Conservation (phyloP, 2,888 invertebrate genomes). For the Halictus ligatus region DNA sequence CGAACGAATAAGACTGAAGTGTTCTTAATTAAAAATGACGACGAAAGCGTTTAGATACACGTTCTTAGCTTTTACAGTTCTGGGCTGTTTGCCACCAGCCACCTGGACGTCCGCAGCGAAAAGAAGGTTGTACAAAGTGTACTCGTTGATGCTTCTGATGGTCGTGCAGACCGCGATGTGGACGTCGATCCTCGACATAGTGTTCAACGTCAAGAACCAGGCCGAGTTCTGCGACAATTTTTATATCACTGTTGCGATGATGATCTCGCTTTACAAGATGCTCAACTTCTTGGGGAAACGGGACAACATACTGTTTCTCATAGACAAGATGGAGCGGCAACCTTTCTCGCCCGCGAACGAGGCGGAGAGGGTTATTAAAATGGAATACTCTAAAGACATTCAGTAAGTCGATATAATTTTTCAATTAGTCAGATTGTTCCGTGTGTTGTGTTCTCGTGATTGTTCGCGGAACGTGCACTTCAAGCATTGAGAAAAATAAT, state of each 20-base stretch:
- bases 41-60: not conserved
- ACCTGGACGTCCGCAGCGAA: not conserved
- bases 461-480: too few relatives aligned
- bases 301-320: constrained; percentile 12
- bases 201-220: constrained; percentile 50
- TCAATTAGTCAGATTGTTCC: not conserved
- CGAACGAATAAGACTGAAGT: not conserved
- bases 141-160: constrained; percentile 30
- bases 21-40: not conserved
- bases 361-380: not conserved
- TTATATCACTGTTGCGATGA: constrained; percentile 24
- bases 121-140: constrained; percentile 27
- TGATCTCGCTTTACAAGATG: constrained; percentile 46
- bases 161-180: not conserved
- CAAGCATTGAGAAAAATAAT: too few relatives aligned
- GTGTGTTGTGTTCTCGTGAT: too few relatives aligned
- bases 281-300: constrained; percentile 15
- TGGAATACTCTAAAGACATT: not conserved
- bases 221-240: constrained; percentile 57
- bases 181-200: constrained; percentile 41
- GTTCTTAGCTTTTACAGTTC: not conserved
- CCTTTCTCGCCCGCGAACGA: not conserved
- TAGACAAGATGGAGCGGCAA: not conserved
- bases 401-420: not conserved
- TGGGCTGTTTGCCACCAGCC: not conserved